phyloP scores from a whole-genome alignment of 2,113 vertebrate species.

The Barnardius zonarius region DNA sequence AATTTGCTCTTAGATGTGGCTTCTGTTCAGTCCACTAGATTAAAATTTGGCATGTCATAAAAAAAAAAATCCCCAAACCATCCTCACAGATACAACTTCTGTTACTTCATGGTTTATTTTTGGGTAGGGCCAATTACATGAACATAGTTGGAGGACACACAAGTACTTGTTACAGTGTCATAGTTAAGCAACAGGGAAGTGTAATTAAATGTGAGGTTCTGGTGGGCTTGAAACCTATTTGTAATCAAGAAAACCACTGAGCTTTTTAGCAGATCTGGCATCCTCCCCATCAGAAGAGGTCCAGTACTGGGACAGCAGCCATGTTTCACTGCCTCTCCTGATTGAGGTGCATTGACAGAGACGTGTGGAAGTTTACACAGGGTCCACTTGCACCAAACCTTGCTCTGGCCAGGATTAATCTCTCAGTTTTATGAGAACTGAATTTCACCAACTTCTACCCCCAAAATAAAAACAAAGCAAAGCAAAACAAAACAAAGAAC shows the following conservation, averaged over 20 bases:
- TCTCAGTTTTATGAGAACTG: constrained; percentile 14
- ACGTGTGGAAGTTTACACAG: constrained; percentile 8
- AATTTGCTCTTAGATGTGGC: neutral
- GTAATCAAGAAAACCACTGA: neutral
- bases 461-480: constrained; percentile 29
- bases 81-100: neutral
- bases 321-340: neutral
- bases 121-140: neutral
- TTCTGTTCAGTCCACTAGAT: neutral
- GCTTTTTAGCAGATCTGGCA: constrained; percentile 7
- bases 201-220: neutral
- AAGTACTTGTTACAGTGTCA: neutral
- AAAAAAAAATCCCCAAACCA: neutral
- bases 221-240: constrained; percentile 29
- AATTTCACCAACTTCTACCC: constrained; percentile 45
- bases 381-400: neutral
- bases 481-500: constrained; percentile 7
- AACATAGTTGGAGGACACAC: neutral
- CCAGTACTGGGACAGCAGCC: constrained; percentile 38
- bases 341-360: constrained; percentile 8
- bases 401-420: neutral
- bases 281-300: neutral
- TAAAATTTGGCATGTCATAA: neutral
- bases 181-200: neutral
- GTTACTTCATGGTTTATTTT: neutral